Conservation (phyloP, 2,888 invertebrate species). For the Stenodera caucasica region DNA sequence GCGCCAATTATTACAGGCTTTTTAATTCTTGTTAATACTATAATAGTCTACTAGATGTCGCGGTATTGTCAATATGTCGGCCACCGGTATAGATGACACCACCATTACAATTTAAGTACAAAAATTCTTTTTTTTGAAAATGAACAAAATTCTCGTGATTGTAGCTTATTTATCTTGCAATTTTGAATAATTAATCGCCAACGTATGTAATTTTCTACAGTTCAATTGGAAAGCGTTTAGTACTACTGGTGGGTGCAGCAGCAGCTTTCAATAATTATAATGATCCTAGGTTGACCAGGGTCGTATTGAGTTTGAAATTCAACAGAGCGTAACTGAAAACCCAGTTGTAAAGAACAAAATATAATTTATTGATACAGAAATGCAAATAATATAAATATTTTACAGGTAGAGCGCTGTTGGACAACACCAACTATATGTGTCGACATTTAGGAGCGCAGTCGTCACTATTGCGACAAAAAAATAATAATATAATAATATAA, state of each 20-base stretch:
- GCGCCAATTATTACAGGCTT: too few species aligned
- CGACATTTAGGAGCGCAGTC: constrained; percentile 51
- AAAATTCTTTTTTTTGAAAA: too few species aligned
- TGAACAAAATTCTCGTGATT: too few species aligned
- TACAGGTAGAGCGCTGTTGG: constrained; percentile 30
- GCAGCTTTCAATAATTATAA: neutral
- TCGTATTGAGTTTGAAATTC: neutral
- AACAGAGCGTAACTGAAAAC: constrained; percentile 4
- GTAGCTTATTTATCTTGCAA: too few species aligned
- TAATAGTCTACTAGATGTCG: too few species aligned
- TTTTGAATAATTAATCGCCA: too few species aligned
- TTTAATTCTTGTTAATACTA: too few species aligned
- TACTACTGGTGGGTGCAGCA: neutral
- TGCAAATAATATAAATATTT: constrained; percentile 54
- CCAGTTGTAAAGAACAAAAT: constrained; percentile 52
- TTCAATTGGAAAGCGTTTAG: neutral
- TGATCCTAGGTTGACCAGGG: neutral
- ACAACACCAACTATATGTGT: constrained; percentile 38
- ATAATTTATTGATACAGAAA: constrained; percentile 58
- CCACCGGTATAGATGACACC: too few species aligned
- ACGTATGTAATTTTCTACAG: neutral
- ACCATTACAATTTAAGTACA: too few species aligned
- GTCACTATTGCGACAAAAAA: constrained; percentile 51
- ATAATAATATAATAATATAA: neutral
- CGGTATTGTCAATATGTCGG: too few species aligned